These are phyloP conservation scores for Athene cunicularia DNA, from an alignment of 2,113 vertebrate species.

Conservation along the genomic window DNA sequence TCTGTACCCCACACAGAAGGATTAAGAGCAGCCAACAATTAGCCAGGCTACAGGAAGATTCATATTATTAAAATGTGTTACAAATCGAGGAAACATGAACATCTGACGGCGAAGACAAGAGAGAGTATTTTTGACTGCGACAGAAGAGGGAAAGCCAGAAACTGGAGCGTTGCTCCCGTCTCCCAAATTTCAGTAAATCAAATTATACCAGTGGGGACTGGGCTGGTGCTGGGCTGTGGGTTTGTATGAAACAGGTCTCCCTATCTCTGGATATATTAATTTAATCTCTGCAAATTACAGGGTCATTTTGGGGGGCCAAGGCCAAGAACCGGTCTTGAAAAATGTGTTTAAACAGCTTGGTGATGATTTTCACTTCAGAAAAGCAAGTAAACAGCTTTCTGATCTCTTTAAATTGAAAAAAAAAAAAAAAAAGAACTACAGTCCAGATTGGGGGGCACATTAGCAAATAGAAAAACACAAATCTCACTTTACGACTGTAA, in stretches of 20 bases:
- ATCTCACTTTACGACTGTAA: background rate
- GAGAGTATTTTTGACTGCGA: background rate
- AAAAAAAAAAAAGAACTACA: background rate
- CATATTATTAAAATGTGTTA: background rate
- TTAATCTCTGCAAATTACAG: background rate
- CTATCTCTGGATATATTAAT: background rate
- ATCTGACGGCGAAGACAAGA: background rate
- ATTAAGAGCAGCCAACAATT: background rate
- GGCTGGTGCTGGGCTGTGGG: background rate
- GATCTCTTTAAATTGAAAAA: background rate
- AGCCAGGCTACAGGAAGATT: background rate
- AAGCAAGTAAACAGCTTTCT: background rate
- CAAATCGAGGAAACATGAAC: background rate
- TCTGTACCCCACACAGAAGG: background rate
- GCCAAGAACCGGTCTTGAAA: background rate
- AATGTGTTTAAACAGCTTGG: background rate
- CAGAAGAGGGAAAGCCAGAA: background rate
- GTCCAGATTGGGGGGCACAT: background rate
- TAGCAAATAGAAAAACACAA: background rate
- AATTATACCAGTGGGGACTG: background rate
- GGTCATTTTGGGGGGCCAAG: background rate
- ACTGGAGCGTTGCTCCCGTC: background rate
- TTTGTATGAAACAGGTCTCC: rapidly evolving
- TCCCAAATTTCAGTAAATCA: background rate
- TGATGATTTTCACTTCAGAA: background rate